phyloP scores from a whole-genome alignment of 2,797 vertebrate species.

The Hydrophis major region DNA sequence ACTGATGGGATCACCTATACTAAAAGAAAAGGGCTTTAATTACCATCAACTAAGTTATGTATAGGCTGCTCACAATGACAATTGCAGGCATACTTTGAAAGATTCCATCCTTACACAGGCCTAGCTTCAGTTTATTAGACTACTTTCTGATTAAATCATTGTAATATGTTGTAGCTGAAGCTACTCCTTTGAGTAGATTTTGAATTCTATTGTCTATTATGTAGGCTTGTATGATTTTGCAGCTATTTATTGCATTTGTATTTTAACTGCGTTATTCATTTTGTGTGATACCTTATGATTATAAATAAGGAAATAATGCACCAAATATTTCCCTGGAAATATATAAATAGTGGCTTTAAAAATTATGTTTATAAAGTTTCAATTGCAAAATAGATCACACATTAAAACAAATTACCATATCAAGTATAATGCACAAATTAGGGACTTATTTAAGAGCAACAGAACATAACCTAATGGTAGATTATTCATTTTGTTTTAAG shows the following conservation, averaged over 20 bases:
- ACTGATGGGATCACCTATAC: neutral
- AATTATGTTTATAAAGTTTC: neutral
- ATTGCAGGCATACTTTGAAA: neutral
- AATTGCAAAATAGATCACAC: neutral
- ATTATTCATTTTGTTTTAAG: neutral
- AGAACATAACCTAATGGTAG: neutral
- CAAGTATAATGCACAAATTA: neutral
- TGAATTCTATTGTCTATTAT: neutral
- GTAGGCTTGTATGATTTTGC: neutral
- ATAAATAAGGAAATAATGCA: neutral
- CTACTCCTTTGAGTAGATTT: neutral
- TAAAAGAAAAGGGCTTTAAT: neutral
- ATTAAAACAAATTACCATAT: neutral
- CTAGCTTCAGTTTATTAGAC: neutral
- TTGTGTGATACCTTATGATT: neutral
- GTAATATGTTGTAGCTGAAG: neutral
- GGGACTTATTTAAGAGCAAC: neutral
- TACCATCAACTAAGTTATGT: neutral
- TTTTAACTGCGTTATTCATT: neutral
- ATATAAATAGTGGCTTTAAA: neutral
- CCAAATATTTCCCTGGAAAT: neutral
- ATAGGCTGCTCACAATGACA: neutral
- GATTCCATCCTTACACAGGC: neutral
- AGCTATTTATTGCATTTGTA: neutral
- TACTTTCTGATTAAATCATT: neutral